phyloP scores from a whole-genome alignment of 1,140 invertebrate species.

The Dreissena polymorpha region DNA sequence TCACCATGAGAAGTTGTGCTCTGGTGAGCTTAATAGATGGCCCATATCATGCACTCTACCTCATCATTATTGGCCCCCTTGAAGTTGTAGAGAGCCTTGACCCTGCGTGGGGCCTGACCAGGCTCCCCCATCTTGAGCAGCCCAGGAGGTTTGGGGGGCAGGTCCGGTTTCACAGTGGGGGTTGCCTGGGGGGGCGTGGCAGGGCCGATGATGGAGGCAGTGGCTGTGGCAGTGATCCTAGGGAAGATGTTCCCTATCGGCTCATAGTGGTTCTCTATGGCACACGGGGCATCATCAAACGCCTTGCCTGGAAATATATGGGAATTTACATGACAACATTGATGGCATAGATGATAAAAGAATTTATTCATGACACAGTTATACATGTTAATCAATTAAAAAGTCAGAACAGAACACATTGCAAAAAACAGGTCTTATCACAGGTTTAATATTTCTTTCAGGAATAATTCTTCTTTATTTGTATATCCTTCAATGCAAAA shows the following conservation, averaged over 20 bases:
- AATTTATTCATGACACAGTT: too few species aligned
- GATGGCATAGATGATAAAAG: too few species aligned
- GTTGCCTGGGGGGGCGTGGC: conserved; percentile 23
- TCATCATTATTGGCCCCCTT: conserved; percentile 98
- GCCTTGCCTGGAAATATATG: conserved; percentile 48
- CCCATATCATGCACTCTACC: conserved; percentile 80
- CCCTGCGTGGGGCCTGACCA: conserved; percentile 77
- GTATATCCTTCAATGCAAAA: too few species aligned
- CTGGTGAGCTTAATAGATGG: too few species aligned
- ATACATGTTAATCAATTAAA: background rate
- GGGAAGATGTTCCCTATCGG: conserved; percentile 53
- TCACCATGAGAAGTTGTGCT: too few species aligned
- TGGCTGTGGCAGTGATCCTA: conserved; percentile 56
- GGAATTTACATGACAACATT: conserved; percentile 18
- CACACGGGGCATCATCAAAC: conserved; percentile 50
- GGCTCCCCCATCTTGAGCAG: conserved; percentile 67
- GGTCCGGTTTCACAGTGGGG: conserved; percentile 51
- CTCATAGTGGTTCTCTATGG: conserved; percentile 66
- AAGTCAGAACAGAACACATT: background rate
- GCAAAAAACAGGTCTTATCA: background rate
- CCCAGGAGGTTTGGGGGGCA: conserved; percentile 60
- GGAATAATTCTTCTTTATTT: too few species aligned
- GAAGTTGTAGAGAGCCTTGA: conserved; percentile 95
- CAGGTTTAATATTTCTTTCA: too few species aligned
- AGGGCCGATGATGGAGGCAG: conserved; percentile 31